These are phyloP conservation scores for Phrynocephalus guinanensis DNA, from an alignment of 2,797 vertebrate species.

Conservation along the genomic window DNA sequence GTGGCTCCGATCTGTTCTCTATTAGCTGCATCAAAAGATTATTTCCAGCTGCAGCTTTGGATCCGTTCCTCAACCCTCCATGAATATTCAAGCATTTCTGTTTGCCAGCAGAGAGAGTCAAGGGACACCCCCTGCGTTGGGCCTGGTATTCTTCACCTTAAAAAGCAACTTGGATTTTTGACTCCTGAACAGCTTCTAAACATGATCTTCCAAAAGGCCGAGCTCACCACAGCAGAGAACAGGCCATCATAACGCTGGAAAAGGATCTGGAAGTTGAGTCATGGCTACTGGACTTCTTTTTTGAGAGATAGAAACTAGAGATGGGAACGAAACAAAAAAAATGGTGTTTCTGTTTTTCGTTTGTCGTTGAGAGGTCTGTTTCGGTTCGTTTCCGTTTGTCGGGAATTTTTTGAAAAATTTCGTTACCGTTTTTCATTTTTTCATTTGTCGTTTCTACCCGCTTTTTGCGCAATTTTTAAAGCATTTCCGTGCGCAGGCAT, in stretches of 20 bases:
- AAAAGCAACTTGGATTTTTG: constrained; percentile 9
- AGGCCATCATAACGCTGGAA: background rate
- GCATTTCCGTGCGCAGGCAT: too few species aligned
- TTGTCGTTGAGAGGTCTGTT: too few species aligned
- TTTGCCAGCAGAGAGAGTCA: constrained; percentile 31
- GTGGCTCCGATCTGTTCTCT: constrained; percentile 11
- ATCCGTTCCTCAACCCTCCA: background rate
- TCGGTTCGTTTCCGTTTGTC: too few species aligned
- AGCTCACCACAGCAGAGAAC: background rate
- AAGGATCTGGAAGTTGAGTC: background rate
- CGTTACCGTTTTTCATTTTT: too few species aligned
- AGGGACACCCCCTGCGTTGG: background rate
- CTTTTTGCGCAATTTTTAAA: too few species aligned
- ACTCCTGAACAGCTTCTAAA: background rate
- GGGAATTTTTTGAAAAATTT: too few species aligned
- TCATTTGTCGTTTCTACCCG: too few species aligned
- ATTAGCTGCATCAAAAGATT: constrained; percentile 22
- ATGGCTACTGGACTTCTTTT: background rate
- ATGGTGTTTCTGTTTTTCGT: too few species aligned
- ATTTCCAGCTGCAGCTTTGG: constrained; percentile 14
- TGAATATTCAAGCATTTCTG: constrained; percentile 26
- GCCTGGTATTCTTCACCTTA: background rate
- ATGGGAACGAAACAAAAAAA: too few species aligned
- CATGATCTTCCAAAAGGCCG: background rate
- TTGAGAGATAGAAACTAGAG: too few species aligned